These are phyloP conservation scores for Darevskia nairensis DNA, from an alignment of 2,797 vertebrate species.

Conservation along the genomic window DNA sequence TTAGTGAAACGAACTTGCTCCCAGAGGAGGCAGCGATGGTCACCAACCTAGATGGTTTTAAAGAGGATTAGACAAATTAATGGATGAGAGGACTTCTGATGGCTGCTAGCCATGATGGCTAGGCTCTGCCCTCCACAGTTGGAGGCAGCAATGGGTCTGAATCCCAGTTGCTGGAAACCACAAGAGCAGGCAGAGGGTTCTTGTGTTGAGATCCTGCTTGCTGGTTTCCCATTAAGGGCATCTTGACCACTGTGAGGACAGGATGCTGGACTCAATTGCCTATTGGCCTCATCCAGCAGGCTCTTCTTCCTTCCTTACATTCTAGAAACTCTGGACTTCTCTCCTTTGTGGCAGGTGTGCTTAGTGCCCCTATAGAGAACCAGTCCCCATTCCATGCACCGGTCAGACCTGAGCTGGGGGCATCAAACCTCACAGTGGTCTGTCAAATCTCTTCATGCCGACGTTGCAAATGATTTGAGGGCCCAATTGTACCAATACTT, in stretches of 20 bases:
- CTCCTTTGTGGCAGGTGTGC: neutral
- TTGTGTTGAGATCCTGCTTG: neutral
- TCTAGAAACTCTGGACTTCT: neutral
- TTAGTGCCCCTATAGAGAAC: neutral
- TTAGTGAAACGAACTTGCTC: too few species aligned
- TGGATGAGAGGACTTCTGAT: too few species aligned
- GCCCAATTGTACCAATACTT: neutral
- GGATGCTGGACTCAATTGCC: too few species aligned
- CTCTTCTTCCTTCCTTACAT: too few species aligned
- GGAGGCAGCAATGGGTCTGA: neutral
- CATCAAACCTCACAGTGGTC: neutral
- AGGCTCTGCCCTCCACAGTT: neutral
- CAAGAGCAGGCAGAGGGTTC: neutral
- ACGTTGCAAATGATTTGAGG: neutral
- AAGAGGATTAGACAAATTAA: too few species aligned
- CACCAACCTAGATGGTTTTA: too few species aligned
- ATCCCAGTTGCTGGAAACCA: too few species aligned
- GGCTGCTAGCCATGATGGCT: neutral
- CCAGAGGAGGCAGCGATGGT: too few species aligned
- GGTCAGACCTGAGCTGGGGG: neutral
- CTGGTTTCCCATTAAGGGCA: neutral
- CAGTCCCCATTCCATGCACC: neutral
- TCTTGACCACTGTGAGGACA: too few species aligned
- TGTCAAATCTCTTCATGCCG: rapidly evolving
- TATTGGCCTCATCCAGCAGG: too few species aligned